Base-by-base conservation (phyloP, 2,797 vertebrate genomes). In the Pristis pectinata region DNA sequence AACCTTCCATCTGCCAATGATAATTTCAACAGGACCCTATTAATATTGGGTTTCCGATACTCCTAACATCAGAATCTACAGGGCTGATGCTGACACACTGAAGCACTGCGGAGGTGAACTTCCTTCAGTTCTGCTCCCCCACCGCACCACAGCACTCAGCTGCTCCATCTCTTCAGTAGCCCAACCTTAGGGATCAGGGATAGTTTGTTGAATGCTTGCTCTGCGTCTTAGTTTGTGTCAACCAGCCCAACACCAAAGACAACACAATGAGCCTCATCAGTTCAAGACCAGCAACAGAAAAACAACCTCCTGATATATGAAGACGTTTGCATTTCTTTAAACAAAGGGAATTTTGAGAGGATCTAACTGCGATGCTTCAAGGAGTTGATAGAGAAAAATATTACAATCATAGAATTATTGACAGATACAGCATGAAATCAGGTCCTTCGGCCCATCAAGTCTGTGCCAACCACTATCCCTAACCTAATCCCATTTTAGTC, bases 1-100 rank as follows among this genome's bases (percentile, higher is more conserved):
- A 91, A 67, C 87, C 87, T 91, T 87, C 87, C 59, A 91, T 41
- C 17, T 91, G 59, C 87, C 61, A 91, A n/a, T 91, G 87, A 87
- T 61, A 91, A 91, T 91, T 91, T 67, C 7, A 9, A 91, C 59
- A 67, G 87, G 87, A 91, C 17, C n/a, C 87, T 41, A 61, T 91
- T 67, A 64, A 91, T 59, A 87, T 87, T 87, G 83, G 27, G 53
- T 87, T 87, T 87, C 83, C 49, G 24, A 87, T 67, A 3, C 59
- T 37, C 37, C 87, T 22, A 64, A 67, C 2, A 49, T 37, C 37
- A 22, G 87, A 37, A 64, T 19, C 53, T 17, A 53, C 3, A 6
- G 30, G 53, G 13, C 30, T 34, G 30, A 87, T 27, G 10, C 53
- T 34, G 13, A 6, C 30, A 89, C 56, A 37, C 13, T n/a, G 10